Base-by-base conservation (phyloP, 2,888 invertebrate species). In the Steinernema hermaphroditum region DNA sequence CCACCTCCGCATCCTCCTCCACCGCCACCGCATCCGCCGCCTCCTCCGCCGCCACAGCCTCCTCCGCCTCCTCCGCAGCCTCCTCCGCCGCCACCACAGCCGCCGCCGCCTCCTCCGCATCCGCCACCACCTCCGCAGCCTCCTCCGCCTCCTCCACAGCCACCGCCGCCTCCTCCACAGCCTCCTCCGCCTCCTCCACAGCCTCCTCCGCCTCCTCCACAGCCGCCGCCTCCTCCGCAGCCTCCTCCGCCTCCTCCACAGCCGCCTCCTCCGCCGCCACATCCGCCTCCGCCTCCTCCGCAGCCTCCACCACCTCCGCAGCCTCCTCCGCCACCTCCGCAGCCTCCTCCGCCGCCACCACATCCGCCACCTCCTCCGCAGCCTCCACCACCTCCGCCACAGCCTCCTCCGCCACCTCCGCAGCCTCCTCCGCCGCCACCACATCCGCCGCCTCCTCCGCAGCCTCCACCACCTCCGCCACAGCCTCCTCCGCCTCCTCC, bases 241-340 rank as follows among this genome's bases (percentile, higher is more conserved):
- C 46, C 46, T 46, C 46, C 46, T 46, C 46, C 46, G n/a, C 46
- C 46, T 46, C 46, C 46, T 4, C 46, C 46, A 27, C 54, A 54
- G 27, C 54, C 54, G 54, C 54, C 54, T 27, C 54, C 54, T 12
- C n/a, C n/a, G n/a, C n/a, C n/a, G n/a, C n/a, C n/a, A n/a, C n/a
- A n/a, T n/a, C n/a, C n/a, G n/a, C n/a, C n/a, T n/a, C n/a, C n/a
- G n/a, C n/a, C n/a, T n/a, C n/a, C n/a, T n/a, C 54, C 54, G 22
- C 54, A 22, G 14, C 54, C 19, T 4, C 54, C 14, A n/a, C 62
- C 27, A n/a, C 62, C 1, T 62, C 62, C 62, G 29, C 62, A 4
- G 32, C 62, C 62, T 4, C 62, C 29, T 29, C 54, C 54, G 22
- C 54, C 54, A 6, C 54, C 22, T 2, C 54, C 54, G 8, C 54